Percentiles rank a stretch among this genome's conserved stretches.
phyloP scores from a whole-genome alignment of 2,113 vertebrate genomes.

The Sapayoa aenigma region DNA sequence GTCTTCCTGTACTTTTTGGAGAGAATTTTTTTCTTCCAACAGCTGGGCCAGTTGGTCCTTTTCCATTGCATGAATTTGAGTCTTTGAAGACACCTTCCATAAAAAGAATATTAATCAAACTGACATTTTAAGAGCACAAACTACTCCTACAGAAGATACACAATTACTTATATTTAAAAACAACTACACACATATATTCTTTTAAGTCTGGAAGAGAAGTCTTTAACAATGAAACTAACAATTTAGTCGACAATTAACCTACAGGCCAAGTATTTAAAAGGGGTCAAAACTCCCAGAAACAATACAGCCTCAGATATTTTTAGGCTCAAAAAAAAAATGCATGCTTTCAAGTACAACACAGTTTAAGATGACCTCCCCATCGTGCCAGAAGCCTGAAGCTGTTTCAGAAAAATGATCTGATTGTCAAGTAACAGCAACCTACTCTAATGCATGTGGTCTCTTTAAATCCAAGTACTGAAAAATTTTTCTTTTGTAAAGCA shows the following conservation, averaged over 20 bases:
- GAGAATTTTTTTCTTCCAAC: conserved; percentile 89
- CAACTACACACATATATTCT: neutral
- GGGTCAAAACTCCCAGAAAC: neutral
- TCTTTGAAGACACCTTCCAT: conserved; percentile 83
- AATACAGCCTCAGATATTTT: neutral
- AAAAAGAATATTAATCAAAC: neutral
- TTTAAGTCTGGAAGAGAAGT: neutral
- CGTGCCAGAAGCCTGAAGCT: neutral
- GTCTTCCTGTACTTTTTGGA: conserved; percentile 89
- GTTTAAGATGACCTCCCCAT: neutral
- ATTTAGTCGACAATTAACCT: neutral
- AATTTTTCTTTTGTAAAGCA: neutral
- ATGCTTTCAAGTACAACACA: neutral
- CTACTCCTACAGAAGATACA: neutral
- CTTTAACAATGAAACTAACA: neutral
- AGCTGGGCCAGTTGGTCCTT: conserved; percentile 86
- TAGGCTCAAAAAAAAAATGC: neutral
- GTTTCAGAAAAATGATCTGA: neutral
- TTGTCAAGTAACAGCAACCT: neutral
- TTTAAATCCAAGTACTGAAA: neutral
- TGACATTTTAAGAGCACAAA: neutral
- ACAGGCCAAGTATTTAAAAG: neutral
- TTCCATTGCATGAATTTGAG: conserved; percentile 86
- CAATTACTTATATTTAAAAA: neutral
- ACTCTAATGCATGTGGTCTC: neutral